A percentile compares a stretch with the other conserved stretches of the same genome.
Conservation (phyloP, 2,113 vertebrate species). For the Melanostigma gelatinosum region DNA sequence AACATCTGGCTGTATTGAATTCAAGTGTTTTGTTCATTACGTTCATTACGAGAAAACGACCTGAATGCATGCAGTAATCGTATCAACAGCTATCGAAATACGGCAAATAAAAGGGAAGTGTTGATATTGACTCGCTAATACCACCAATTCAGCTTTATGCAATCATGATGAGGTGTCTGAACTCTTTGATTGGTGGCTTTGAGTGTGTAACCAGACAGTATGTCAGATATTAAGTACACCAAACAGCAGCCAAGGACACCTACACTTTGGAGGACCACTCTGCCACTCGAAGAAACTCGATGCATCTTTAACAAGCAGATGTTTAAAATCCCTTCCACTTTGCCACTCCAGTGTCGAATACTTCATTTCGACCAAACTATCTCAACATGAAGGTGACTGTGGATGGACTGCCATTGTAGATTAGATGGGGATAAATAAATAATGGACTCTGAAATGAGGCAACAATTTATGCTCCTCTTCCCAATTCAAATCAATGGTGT, state of each 20-base stretch:
- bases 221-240: constrained; percentile 36
- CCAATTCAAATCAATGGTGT: constrained; percentile 60
- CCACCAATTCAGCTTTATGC: constrained; percentile 81
- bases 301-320: constrained; percentile 77
- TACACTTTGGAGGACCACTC: constrained; percentile 53
- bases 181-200: constrained; percentile 31
- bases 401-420: constrained; percentile 51
- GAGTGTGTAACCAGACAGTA: constrained; percentile 21
- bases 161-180: constrained; percentile 76
- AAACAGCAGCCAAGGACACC: constrained; percentile 66
- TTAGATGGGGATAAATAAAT: constrained; percentile 73
- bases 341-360: constrained; percentile 48
- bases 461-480: constrained; percentile 59
- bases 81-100: constrained; percentile 5
- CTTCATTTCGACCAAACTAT: constrained; percentile 67
- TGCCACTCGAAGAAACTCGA: constrained; percentile 38
- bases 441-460: constrained; percentile 70
- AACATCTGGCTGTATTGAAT: background rate
- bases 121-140: constrained; percentile 77
- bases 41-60: background rate
- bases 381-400: constrained; percentile 67
- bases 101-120: constrained; percentile 53
- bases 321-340: constrained; percentile 67
- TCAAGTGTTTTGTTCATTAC: background rate
- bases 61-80: background rate